Conservation (phyloP, 2,113 vertebrate genomes). For the Synodontis membranacea region DNA sequence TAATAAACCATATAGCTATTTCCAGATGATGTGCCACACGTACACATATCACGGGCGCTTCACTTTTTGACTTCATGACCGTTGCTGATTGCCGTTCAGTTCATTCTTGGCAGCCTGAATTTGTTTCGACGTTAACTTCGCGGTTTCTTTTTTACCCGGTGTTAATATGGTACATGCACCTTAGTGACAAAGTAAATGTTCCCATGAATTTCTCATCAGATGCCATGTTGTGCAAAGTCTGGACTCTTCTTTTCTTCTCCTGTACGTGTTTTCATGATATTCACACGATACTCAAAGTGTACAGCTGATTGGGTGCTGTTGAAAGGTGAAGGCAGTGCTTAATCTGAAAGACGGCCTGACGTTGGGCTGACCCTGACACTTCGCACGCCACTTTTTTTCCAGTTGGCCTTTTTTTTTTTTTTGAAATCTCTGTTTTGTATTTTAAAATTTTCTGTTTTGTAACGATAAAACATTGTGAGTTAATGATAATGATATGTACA, state of each 20-base stretch:
- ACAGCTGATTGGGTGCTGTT: slow-evolving; percentile 10
- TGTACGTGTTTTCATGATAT: background rate
- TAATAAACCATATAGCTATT: slow-evolving; percentile 17
- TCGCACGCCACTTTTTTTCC: slow-evolving; percentile 48
- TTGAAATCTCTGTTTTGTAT: slow-evolving; percentile 54
- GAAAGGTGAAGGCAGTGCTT: background rate
- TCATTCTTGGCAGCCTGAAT: background rate
- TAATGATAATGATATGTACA: slow-evolving; percentile 45
- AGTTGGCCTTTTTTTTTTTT: slow-evolving; percentile 15
- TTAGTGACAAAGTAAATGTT: slow-evolving; percentile 31
- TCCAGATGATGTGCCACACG: slow-evolving; percentile 22
- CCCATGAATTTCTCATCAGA: slow-evolving; percentile 8
- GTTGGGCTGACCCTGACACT: slow-evolving; percentile 33
- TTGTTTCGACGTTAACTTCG: background rate
- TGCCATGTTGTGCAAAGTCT: slow-evolving; percentile 9
- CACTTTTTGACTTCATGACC: slow-evolving; percentile 35
- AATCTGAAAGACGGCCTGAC: slow-evolving; percentile 26
- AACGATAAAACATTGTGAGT: slow-evolving; percentile 45
- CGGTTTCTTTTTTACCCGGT: slow-evolving; percentile 7
- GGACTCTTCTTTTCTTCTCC: background rate
- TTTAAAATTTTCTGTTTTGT: slow-evolving; percentile 54
- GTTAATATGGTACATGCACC: slow-evolving; percentile 39
- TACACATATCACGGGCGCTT: slow-evolving; percentile 55
- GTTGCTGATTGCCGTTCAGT: slow-evolving; percentile 9
- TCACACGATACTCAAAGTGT: background rate